Evolutionary conservation across 2,797 vertebrate genomes (phyloP), one percentile per base, ranked within the genome.

Genomic region (Pygocentrus nattereri): DNA sequence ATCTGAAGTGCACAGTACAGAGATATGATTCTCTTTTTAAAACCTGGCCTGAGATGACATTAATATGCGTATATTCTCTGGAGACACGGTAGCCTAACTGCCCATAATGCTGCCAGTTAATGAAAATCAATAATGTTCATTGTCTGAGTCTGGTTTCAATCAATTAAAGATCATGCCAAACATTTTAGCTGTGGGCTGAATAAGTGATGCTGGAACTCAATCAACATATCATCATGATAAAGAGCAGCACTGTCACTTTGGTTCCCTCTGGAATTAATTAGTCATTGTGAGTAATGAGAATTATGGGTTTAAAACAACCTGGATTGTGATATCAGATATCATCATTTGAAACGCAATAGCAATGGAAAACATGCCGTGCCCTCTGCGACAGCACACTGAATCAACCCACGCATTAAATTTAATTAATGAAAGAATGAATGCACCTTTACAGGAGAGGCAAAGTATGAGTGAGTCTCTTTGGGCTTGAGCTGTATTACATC

Each of bases 281-380:
- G 86, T 89, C 85, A 84, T 78, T 81, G 85, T 85, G 89, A 89
- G 88, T 90, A 91, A 93, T 91, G 90, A 91, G 87, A 61, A 8
- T 80, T 86, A 89, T 88, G 83, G 84, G 88, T 89, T 88, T 90
- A 89, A 86, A 84, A 87, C 90, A 88, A 88, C 74, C 80, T 88
- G 16, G 72, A 79, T 84, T 76, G 80, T 81, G 71, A 85, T 85
- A 87, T 84, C 87, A 78, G n/a, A n/a, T n/a, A 87, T 82, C 83
- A 58, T 78, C 54, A 27, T 69, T n/a, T 70, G 38, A 78, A 70
- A 27, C 21, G 50, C 5, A 30, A 19, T 70, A 44, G 47, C 5
- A 38, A 44, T 30, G 3, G 30, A 61, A 72, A 72, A 71, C 56
- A 72, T 34, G 56, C 23, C 41, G 18, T 71, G 41, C 27, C 34